Percentiles rank a stretch among this genome's conserved stretches.
phyloP scores from a whole-genome alignment of 2,797 vertebrate species.

The Allobates femoralis region DNA sequence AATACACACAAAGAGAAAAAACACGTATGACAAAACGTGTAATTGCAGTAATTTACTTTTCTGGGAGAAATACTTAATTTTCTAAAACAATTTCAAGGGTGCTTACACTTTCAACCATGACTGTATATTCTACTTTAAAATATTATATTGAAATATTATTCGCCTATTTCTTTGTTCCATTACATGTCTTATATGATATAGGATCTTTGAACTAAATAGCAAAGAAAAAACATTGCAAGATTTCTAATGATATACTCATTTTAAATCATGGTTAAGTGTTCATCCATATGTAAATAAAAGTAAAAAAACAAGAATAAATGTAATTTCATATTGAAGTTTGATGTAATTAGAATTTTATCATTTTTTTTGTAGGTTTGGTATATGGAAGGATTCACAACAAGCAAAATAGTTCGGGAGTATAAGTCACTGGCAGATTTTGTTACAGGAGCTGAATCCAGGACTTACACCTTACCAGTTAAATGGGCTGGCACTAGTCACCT shows the following conservation, averaged over 20 bases:
- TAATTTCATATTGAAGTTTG: neutral
- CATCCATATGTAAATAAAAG: neutral
- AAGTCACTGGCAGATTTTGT: slow-evolving; percentile 92
- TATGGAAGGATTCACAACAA: slow-evolving; percentile 98
- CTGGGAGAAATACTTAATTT: too few species aligned
- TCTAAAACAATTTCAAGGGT: too few species aligned
- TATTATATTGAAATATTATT: neutral
- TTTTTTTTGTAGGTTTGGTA: slow-evolving; percentile 89
- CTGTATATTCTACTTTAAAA: neutral
- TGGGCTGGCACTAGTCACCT: slow-evolving; percentile 98
- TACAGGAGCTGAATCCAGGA: slow-evolving; percentile 89
- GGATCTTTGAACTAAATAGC: neutral
- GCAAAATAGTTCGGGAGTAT: slow-evolving; percentile 95
- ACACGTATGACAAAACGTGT: neutral
- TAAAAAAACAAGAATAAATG: neutral
- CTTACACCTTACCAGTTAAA: slow-evolving; percentile 96
- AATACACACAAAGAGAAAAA: too few species aligned
- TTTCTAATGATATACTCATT: neutral
- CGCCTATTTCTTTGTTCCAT: neutral
- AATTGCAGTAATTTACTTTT: too few species aligned
- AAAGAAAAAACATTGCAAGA: neutral
- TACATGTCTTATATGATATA: neutral
- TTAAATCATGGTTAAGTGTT: neutral
- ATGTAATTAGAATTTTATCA: neutral
- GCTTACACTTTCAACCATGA: too few species aligned